phyloP scores from a whole-genome alignment of 2,113 vertebrate genomes.

The Callipepla californica region DNA sequence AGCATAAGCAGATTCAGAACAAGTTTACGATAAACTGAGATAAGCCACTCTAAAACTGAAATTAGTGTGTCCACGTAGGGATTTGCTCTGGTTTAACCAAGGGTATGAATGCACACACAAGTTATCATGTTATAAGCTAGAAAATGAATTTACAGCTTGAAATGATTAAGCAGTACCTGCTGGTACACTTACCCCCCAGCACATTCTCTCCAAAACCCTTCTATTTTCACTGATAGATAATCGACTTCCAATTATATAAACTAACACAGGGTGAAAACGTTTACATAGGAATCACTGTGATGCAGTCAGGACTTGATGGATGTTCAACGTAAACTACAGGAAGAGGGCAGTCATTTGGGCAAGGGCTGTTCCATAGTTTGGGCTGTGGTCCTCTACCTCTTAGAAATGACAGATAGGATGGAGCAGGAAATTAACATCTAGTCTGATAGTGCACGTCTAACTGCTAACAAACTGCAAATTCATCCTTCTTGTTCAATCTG shows the following conservation, averaged over 20 bases:
- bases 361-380: background rate
- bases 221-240: background rate
- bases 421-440: accelerated
- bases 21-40: constrained; percentile 59
- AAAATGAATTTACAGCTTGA: constrained; percentile 39
- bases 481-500: background rate
- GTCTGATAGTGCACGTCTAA: background rate
- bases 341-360: background rate
- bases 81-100: constrained; percentile 35
- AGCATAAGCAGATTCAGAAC: constrained; percentile 33
- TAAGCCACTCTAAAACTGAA: constrained; percentile 62
- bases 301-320: background rate
- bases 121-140: background rate
- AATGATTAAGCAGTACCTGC: background rate
- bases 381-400: background rate
- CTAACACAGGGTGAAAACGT: background rate
- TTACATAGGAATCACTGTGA: background rate
- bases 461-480: background rate
- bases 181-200: background rate
- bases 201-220: background rate
- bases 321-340: background rate
- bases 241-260: background rate
- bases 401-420: background rate
- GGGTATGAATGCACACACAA: background rate
- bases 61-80: constrained; percentile 17